Percentiles rank a stretch among this genome's conserved stretches.
Evolutionary conservation across 2,113 vertebrate species (phyloP).

Genomic region (Galemys pyrenaicus): DNA sequence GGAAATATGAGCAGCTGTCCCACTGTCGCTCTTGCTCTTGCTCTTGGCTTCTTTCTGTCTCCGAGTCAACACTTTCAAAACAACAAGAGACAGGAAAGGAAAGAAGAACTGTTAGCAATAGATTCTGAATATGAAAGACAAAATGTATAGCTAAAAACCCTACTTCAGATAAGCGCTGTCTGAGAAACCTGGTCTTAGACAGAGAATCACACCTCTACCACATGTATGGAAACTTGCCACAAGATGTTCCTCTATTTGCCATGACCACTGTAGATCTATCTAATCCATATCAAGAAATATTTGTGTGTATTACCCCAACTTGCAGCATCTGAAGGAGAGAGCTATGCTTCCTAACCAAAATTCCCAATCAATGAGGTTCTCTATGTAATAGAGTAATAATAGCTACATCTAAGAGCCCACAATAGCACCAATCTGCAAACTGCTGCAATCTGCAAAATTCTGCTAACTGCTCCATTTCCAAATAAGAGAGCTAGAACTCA

Average conservation of each 20-base stretch:
- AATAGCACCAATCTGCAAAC: not conserved
- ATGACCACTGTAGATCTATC: slow-evolving; percentile 6
- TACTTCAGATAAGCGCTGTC: not conserved
- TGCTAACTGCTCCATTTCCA: not conserved
- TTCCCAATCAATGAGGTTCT: not conserved
- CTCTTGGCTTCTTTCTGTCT: slow-evolving; percentile 80
- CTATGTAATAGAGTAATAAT: not conserved
- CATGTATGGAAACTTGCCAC: not conserved
- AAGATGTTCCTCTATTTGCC: not conserved
- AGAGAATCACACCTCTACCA: not conserved
- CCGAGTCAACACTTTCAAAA: slow-evolving; percentile 80
- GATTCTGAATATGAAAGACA: slow-evolving; percentile 46
- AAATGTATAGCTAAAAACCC: slow-evolving; percentile 27
- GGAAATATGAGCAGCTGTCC: slow-evolving; percentile 50
- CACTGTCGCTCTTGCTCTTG: slow-evolving; percentile 71
- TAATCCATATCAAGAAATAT: slow-evolving; percentile 9
- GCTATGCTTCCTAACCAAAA: not conserved
- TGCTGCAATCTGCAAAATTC: too few relatives aligned
- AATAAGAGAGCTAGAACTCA: not conserved
- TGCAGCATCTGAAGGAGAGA: not conserved
- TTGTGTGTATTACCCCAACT: not conserved
- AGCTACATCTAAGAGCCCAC: not conserved
- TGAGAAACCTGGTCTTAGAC: not conserved
- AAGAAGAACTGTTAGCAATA: slow-evolving; percentile 44
- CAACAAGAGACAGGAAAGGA: not conserved